Base-by-base conservation (phyloP, 1,140 invertebrate genomes). In the Rhagoletis zephyria region DNA sequence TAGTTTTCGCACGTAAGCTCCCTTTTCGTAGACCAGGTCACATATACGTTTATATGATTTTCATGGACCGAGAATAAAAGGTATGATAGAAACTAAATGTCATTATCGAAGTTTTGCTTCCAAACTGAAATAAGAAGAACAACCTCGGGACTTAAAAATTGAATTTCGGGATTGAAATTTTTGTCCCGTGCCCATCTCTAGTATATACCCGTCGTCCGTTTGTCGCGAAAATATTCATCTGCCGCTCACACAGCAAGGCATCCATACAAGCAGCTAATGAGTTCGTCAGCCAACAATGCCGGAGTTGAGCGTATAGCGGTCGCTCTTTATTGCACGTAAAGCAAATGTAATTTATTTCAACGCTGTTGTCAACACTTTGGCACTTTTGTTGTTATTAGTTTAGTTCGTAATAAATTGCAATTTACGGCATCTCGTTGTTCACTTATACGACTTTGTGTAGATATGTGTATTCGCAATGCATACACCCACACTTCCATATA, bases 311-410 rank as follows among this genome's bases (percentile, higher is more conserved):
- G 61, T 4, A 7, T 63, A 9, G 61, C n/a, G 12, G 12, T 63
- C 61, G n/a, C n/a, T 63, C 61, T 63, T 63, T 63, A 63, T n/a
- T 63, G 61, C 74, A 48, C 74, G 48, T 81, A 56, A 81, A 81
- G 48, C 74, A 81, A 81, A 81, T 81, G 74, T 81, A 81, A 81
- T 81, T 51, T 81, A 81, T 81, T 81, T 81, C 74, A 59, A 81
- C n/a, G 74, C 74, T 56, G n/a, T 81, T 81, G 74, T 81, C 74
- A 81, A 81, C 74, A 81, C 74, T 81, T 81, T 81, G 74, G 74
- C 48, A 81, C 74, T 59, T 81, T 81, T 81, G 74, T 81, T 81
- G 74, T 81, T 81, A 81, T 81, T 81, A 81, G 74, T 81, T 81
- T 81, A 59, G 74, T 81, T 81, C 48, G 74, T 81, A 81, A 81